Percentiles rank a stretch among this genome's conserved stretches.
Evolutionary conservation across 2,113 vertebrate species (phyloP).

Genomic region (Abramis brama): DNA sequence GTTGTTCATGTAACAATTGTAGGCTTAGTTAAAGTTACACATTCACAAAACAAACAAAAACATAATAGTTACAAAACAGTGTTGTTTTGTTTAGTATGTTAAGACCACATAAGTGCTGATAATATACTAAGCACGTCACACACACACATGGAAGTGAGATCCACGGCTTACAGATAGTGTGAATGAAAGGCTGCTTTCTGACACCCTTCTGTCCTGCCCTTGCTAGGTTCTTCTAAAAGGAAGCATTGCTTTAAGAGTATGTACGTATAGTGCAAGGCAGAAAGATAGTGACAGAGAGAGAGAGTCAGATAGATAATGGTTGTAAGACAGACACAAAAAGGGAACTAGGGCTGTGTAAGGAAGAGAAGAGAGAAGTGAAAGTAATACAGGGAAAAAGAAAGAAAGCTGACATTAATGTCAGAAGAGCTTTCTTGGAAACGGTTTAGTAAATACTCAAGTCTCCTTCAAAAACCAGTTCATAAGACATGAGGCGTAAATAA

Average conservation of each 20-base stretch:
- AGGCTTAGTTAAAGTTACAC: background rate
- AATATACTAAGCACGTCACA: background rate
- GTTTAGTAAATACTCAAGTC: too few relatives aligned
- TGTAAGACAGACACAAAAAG: constrained; percentile 3
- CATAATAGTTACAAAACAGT: background rate
- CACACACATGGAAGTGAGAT: background rate
- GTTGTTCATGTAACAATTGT: too few relatives aligned
- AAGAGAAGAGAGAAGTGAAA: background rate
- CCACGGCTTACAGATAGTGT: background rate
- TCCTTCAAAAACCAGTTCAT: too few relatives aligned
- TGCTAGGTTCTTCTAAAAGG: constrained; percentile 4
- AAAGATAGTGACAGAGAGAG: constrained; percentile 34
- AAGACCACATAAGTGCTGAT: background rate
- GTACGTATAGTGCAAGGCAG: constrained; percentile 56
- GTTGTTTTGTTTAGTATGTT: background rate
- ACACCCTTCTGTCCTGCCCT: constrained; percentile 37
- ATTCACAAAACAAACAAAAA: background rate
- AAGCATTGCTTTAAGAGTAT: constrained; percentile 64
- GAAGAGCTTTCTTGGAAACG: too few relatives aligned
- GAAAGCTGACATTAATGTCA: too few relatives aligned
- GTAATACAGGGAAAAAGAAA: background rate
- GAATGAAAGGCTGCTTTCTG: background rate
- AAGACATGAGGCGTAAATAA: too few relatives aligned
- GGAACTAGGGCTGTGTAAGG: background rate
- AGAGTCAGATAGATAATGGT: constrained; percentile 17